Base-by-base conservation (phyloP, 1,140 invertebrate genomes). In the Drosophila insularis region DNA sequence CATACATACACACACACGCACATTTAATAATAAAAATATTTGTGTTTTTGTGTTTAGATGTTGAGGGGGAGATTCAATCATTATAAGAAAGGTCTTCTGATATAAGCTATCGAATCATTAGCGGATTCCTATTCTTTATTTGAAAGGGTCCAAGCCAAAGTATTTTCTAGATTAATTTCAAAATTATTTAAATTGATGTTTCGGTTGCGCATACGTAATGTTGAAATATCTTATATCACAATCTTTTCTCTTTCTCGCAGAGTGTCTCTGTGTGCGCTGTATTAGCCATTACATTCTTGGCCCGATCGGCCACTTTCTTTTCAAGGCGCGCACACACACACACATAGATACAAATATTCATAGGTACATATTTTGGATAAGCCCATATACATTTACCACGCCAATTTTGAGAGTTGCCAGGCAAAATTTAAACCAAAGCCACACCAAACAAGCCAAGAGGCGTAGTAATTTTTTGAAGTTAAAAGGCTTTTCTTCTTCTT, bases 391-490 rank as follows among this genome's bases (percentile, higher is more conserved):
- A 80, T 77, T 84, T 84, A 78, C 74, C 78, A 81, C 68, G 78
- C 74, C 86, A 55, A 74, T 65, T 71, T 74, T 71, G 61, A 63
- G 61, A 71, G 66, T 59, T 61, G 40, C 55, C 58, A 74, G 37
- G 8, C 14, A 13, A 71, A 74, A 78, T 27, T 64, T 59, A 63
- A 76, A 80, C 72, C 60, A 68, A 75, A 81, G 81, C 74, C 68
- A 75, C 27, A 27, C 27, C 27, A 75, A 70, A 50, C 66, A 62
- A 63, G 23, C 10, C 23, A 37, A 35, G 54, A 63, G 81, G 62
- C 81, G 75, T 82, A 87, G 75, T 69, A 82, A 79, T 87, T 81
- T 82, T 87, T 86, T 66, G 27, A 86, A 87, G 81, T 86, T 87
- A 86, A 85, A 87, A 86, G 80, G 82, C 81, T 87, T 77, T 76